phyloP scores from a whole-genome alignment of 1,140 invertebrate species.

The Pseudomyrmex sp. region DNA sequence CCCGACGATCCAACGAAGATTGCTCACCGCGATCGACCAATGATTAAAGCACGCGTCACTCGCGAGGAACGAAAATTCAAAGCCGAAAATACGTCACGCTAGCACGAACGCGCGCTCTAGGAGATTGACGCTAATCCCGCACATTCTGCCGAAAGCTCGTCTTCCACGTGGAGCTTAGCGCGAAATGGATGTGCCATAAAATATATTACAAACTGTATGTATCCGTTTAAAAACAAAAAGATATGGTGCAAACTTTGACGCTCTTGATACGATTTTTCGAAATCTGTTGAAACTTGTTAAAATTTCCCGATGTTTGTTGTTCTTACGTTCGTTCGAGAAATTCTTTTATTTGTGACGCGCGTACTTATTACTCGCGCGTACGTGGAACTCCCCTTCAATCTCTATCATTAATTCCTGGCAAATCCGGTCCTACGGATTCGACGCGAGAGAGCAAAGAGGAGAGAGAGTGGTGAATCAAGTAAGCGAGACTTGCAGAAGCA shows the following conservation, averaged over 20 bases:
- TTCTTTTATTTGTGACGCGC: background rate
- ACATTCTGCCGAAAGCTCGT: conserved; percentile 34
- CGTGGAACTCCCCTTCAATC: background rate
- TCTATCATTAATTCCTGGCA: conserved; percentile 74
- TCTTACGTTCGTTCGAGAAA: too few species aligned
- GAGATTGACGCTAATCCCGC: conserved; percentile 54
- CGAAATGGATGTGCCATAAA: conserved; percentile 1
- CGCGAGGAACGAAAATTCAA: conserved; percentile 60
- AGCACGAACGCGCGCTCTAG: conserved; percentile 67
- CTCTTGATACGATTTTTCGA: background rate
- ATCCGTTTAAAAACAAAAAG: too few species aligned
- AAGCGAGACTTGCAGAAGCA: conserved; percentile 42
- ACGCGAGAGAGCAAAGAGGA: too few species aligned
- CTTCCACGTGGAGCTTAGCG: conserved; percentile 14
- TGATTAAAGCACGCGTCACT: conserved; percentile 59
- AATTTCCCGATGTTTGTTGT: background rate
- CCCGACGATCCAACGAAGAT: conserved; percentile 71
- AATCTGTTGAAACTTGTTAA: background rate
- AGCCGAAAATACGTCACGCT: conserved; percentile 65
- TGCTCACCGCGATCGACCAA: conserved; percentile 67
- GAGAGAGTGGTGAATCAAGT: conserved; percentile 55
- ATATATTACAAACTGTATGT: background rate
- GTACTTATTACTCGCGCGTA: background rate
- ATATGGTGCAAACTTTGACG: background rate
- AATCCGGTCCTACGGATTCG: conserved; percentile 62